Conservation (phyloP, 2,797 vertebrate species). For the Vipera latastei region DNA sequence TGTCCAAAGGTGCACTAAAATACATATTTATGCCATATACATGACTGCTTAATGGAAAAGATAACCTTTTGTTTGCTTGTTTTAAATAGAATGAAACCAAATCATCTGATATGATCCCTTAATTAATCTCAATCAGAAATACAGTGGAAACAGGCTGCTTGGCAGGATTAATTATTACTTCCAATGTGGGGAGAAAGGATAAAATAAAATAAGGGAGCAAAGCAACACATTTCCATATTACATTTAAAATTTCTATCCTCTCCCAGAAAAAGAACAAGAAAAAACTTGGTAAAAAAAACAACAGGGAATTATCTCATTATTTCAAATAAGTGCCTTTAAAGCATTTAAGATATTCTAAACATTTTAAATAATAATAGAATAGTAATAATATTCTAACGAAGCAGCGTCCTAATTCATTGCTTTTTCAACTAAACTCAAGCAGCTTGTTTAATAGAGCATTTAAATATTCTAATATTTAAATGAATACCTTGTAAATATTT, state of each 20-base stretch:
- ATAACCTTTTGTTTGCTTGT: neutral
- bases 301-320: neutral
- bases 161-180: neutral
- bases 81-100: neutral
- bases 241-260: neutral
- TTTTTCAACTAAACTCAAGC: neutral
- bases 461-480: neutral
- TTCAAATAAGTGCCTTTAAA: neutral
- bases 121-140: neutral
- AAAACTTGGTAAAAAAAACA: no score
- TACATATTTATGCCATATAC: neutral
- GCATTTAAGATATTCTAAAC: neutral
- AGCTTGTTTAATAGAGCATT: neutral
- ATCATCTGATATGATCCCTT: neutral
- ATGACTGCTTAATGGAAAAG: neutral
- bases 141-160: neutral
- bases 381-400: neutral
- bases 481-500: neutral
- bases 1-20: neutral
- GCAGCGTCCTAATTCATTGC: neutral
- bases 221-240: neutral
- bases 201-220: neutral
- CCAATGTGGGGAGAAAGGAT: neutral
- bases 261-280: neutral
- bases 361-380: neutral